Evolutionary conservation across 1,140 invertebrate genomes (phyloP).

Genomic region (Pachypeltis micranthus): DNA sequence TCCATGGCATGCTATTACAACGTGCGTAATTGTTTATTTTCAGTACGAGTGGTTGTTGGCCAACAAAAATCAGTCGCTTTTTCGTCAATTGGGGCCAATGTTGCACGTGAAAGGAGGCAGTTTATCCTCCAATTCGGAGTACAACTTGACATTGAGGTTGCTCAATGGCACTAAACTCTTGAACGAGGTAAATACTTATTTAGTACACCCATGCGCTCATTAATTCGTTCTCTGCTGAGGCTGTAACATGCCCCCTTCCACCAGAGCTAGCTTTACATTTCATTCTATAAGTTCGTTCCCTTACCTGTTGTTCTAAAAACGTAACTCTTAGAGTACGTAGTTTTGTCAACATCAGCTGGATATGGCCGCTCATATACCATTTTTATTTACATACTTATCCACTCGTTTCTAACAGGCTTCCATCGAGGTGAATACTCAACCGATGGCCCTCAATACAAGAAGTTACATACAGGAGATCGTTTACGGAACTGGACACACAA

Average conservation of each 20-base stretch:
- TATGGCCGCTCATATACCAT: no score
- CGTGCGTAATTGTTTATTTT: background rate
- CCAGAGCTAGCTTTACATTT: no score
- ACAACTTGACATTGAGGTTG: background rate
- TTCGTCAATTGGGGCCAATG: background rate
- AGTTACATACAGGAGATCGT: conserved; percentile 2
- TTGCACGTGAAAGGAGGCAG: background rate
- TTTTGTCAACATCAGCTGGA: no score
- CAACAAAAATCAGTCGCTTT: background rate
- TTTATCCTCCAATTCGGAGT: background rate
- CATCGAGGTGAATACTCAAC: background rate
- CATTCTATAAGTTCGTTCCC: no score
- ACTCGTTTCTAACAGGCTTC: background rate
- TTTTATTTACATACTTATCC: no score
- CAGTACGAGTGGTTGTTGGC: background rate
- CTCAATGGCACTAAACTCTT: background rate
- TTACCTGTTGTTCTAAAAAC: no score
- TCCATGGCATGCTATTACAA: no score
- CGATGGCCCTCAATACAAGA: background rate
- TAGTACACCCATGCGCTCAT: no score
- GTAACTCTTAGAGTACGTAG: no score
- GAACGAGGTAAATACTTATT: background rate
- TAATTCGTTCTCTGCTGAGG: no score
- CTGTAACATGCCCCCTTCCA: no score
- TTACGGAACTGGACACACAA: conserved; percentile 3